Evolutionary conservation across 2,797 vertebrate genomes (phyloP).

Genomic region (Parambassis ranga): DNA sequence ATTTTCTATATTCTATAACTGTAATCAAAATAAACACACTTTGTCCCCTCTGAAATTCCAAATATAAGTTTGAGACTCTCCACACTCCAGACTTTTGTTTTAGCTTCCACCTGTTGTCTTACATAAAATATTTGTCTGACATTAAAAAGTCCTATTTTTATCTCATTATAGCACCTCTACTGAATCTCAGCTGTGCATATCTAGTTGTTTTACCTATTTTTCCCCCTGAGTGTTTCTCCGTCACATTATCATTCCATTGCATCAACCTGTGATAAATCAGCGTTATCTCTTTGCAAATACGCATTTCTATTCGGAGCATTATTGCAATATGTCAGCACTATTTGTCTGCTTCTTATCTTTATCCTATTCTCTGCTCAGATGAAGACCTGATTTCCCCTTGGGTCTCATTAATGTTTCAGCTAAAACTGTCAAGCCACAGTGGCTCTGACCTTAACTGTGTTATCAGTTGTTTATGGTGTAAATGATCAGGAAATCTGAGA

Average conservation of each 20-base stretch:
- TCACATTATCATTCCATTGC: neutral
- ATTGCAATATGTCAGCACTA: conserved; percentile 11
- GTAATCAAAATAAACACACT: no score
- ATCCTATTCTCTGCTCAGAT: conserved; percentile 6
- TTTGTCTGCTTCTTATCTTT: conserved; percentile 27
- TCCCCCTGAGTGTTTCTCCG: neutral
- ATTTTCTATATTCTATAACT: no score
- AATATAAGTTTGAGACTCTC: no score
- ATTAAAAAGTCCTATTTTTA: neutral
- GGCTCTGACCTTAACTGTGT: conserved; percentile 24
- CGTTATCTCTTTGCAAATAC: conserved; percentile 17
- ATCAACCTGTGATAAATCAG: conserved; percentile 21
- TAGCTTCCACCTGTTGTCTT: no score
- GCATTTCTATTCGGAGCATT: neutral
- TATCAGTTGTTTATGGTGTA: conserved; percentile 8
- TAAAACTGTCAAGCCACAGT: neutral
- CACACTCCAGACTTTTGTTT: no score
- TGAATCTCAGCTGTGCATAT: neutral
- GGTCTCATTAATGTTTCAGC: conserved; percentile 28
- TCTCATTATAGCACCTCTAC: neutral
- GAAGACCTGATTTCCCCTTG: neutral
- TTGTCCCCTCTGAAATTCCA: no score
- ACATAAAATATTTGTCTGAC: no score
- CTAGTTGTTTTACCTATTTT: neutral
- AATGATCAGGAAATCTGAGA: neutral